Conservation (phyloP, 2,888 invertebrate species). For the Nebria salina region DNA sequence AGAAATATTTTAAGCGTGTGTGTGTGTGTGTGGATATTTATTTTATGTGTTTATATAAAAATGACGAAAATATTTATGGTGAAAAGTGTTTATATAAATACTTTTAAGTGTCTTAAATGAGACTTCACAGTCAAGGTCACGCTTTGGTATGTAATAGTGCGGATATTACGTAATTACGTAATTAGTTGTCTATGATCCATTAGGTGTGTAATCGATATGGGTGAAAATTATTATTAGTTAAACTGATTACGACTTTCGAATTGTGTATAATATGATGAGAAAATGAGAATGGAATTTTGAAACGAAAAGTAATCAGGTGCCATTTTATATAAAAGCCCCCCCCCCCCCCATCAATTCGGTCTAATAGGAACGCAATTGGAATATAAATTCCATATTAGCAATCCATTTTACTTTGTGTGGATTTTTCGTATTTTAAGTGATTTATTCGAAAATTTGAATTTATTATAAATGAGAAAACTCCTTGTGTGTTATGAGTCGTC, state of each 20-base stretch:
- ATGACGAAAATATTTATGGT: not conserved
- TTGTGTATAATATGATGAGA: too few relatives aligned
- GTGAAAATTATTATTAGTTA: too few relatives aligned
- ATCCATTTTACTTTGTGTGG: not conserved
- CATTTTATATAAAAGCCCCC: not conserved
- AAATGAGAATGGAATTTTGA: too few relatives aligned
- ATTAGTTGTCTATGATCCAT: not conserved
- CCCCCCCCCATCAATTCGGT: not conserved
- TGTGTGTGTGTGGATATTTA: too few relatives aligned
- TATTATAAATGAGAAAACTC: not conserved
- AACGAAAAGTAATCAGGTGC: not conserved
- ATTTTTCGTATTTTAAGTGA: too few relatives aligned
- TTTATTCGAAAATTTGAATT: too few relatives aligned
- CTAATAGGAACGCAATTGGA: not conserved
- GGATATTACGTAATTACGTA: not conserved
- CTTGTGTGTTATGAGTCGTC: not conserved
- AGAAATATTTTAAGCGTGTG: too few relatives aligned
- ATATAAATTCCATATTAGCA: not conserved
- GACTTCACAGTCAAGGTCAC: not conserved
- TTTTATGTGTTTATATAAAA: too few relatives aligned
- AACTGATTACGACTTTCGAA: too few relatives aligned
- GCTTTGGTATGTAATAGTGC: not conserved
- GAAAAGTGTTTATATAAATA: not conserved
- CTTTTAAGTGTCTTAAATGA: not conserved
- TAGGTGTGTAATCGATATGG: too few relatives aligned